These are phyloP conservation scores for Arizona elegans DNA, from an alignment of 2,113 vertebrate species.

Conservation along the genomic window DNA sequence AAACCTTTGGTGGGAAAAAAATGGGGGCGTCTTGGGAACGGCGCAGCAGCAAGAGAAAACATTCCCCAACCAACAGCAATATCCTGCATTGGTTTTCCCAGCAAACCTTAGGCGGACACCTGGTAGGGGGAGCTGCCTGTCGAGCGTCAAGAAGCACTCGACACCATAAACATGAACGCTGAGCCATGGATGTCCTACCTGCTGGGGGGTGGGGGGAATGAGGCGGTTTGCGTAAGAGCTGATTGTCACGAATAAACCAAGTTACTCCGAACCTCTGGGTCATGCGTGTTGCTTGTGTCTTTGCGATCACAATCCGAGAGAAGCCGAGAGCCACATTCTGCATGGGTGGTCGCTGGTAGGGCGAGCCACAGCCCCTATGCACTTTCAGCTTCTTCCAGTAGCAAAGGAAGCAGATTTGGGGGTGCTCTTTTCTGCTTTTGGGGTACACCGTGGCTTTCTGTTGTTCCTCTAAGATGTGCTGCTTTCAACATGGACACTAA, in stretches of 20 bases:
- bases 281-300: no score
- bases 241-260: no score
- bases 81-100: background rate
- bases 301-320: no score
- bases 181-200: no score
- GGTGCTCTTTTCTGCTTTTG: conserved; percentile 17
- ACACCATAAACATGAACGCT: no score
- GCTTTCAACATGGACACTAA: conserved; percentile 86
- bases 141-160: no score
- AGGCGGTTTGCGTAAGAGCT: no score
- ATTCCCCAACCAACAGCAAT: background rate
- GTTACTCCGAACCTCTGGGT: no score
- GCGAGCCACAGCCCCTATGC: background rate
- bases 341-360: background rate
- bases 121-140: no score
- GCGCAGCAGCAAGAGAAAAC: background rate
- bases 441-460: conserved; percentile 28
- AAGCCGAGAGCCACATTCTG: background rate
- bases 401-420: conserved; percentile 3
- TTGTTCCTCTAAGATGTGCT: conserved; percentile 25
- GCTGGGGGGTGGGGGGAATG: no score
- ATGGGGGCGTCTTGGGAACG: background rate
- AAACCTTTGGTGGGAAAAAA: background rate
- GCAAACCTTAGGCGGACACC: no score
- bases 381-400: background rate